Evolutionary conservation across 1,140 invertebrate genomes (phyloP).

Genomic region (Drosophila aff.): DNA sequence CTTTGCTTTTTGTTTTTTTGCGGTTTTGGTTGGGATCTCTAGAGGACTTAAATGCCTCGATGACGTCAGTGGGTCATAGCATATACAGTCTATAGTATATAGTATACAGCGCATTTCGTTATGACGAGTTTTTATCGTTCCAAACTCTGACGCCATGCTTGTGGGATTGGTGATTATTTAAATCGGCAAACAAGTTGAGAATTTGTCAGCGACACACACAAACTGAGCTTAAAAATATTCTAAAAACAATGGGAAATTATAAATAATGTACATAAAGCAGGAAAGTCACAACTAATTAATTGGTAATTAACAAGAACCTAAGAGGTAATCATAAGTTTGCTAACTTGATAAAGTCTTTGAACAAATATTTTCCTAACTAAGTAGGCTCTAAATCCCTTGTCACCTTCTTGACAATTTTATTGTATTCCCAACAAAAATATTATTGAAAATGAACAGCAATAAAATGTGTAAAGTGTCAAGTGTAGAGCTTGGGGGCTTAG

Average conservation of each 20-base stretch:
- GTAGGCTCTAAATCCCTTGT: neutral
- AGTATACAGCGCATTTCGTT: constrained; percentile 9
- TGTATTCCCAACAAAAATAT: constrained; percentile 7
- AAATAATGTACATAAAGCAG: neutral
- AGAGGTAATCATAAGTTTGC: neutral
- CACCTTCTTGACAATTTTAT: neutral
- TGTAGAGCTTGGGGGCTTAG: constrained; percentile 17
- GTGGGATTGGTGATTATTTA: constrained; percentile 35
- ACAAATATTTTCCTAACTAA: no score
- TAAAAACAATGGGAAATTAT: neutral
- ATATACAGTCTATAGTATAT: neutral
- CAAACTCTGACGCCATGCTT: constrained; percentile 30
- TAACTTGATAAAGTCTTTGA: no score
- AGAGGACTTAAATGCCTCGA: constrained; percentile 5
- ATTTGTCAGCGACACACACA: constrained; percentile 19
- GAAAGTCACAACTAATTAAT: neutral
- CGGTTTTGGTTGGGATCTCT: constrained; percentile 16
- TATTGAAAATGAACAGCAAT: constrained; percentile 23
- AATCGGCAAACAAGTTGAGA: constrained; percentile 46
- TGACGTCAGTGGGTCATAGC: constrained; percentile 26
- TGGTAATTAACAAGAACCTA: neutral
- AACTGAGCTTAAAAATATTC: constrained; percentile 15
- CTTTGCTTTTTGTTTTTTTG: constrained; percentile 1
- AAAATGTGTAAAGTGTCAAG: constrained; percentile 6
- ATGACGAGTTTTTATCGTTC: constrained; percentile 16